Conservation (phyloP, 2,888 invertebrate genomes). For the Euplexia lucipara region DNA sequence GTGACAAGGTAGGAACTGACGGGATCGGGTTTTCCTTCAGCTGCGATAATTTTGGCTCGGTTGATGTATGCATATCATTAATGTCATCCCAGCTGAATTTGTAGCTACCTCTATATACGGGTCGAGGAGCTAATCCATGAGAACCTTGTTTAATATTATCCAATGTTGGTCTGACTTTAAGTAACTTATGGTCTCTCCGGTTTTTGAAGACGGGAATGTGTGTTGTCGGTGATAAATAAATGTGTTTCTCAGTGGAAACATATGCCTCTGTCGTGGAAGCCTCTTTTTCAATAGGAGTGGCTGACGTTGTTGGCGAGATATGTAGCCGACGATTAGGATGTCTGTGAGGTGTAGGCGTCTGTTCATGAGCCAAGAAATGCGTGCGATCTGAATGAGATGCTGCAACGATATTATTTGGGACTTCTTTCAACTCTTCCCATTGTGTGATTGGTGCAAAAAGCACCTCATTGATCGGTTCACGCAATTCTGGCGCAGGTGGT, state of each 20-base stretch:
- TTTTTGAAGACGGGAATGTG: background rate
- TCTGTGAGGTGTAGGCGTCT: background rate
- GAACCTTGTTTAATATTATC: slow-evolving; percentile 1
- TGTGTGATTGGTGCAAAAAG: slow-evolving; percentile 59
- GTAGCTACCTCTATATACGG: slow-evolving; percentile 66
- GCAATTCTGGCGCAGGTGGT: slow-evolving; percentile 15
- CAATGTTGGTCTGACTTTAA: slow-evolving; percentile 12
- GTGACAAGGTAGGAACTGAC: slow-evolving; percentile 74
- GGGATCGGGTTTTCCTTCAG: slow-evolving; percentile 59
- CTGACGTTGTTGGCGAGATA: slow-evolving; percentile 4
- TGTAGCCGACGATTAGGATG: slow-evolving; percentile 9
- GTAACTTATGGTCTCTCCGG: background rate
- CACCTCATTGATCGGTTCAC: background rate
- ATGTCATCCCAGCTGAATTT: slow-evolving; percentile 70
- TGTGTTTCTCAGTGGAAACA: slow-evolving; percentile 1
- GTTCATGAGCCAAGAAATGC: slow-evolving; percentile 9
- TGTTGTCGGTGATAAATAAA: background rate
- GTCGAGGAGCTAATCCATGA: background rate
- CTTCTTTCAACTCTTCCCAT: slow-evolving; percentile 62
- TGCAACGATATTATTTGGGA: slow-evolving; percentile 8
- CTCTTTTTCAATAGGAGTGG: background rate
- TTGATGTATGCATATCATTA: slow-evolving; percentile 16
- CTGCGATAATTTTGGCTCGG: slow-evolving; percentile 16
- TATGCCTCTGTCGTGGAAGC: slow-evolving; percentile 12
- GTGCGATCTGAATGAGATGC: slow-evolving; percentile 27